Conservation (phyloP, 1,140 invertebrate species). For the Eupeodes corollae region DNA sequence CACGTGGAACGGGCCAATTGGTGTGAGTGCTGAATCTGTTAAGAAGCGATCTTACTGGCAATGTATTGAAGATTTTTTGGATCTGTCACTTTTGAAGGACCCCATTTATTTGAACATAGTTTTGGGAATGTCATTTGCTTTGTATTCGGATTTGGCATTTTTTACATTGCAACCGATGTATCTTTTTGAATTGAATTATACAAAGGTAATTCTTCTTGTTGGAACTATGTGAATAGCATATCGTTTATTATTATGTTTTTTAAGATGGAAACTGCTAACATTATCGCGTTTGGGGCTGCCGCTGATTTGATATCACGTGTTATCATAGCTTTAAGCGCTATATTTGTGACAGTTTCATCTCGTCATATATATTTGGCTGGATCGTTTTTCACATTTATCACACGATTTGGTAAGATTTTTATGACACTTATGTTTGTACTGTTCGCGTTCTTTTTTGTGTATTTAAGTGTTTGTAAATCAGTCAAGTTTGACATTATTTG, state of each 20-base stretch:
- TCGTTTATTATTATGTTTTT: neutral
- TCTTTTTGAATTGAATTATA: conserved; percentile 40
- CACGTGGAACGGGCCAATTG: conserved; percentile 34
- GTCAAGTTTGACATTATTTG: too few relatives aligned
- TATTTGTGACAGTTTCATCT: conserved; percentile 39
- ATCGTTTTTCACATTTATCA: conserved; percentile 39
- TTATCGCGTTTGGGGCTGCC: conserved; percentile 43
- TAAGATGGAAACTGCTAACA: conserved; percentile 40
- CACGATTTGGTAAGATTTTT: conserved; percentile 39
- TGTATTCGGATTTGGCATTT: conserved; percentile 50
- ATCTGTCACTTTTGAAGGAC: conserved; percentile 46
- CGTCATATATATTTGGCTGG: conserved; percentile 43
- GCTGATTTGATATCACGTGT: conserved; percentile 43
- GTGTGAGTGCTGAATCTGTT: conserved; percentile 29
- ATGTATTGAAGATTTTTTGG: conserved; percentile 44
- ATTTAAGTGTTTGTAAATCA: too few relatives aligned
- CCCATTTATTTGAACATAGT: conserved; percentile 48
- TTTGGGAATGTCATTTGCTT: conserved; percentile 42
- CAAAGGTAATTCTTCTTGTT: conserved; percentile 29
- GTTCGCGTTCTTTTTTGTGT: too few relatives aligned
- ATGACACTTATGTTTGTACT: too few relatives aligned
- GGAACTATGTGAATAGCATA: conserved; percentile 4
- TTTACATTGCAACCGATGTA: conserved; percentile 47
- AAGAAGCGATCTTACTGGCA: conserved; percentile 10
- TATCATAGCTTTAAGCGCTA: conserved; percentile 39